A percentile compares a stretch with the other conserved stretches of the same genome.
Conservation (phyloP, 2,888 invertebrate genomes). For the Cataglyphis cursor region DNA sequence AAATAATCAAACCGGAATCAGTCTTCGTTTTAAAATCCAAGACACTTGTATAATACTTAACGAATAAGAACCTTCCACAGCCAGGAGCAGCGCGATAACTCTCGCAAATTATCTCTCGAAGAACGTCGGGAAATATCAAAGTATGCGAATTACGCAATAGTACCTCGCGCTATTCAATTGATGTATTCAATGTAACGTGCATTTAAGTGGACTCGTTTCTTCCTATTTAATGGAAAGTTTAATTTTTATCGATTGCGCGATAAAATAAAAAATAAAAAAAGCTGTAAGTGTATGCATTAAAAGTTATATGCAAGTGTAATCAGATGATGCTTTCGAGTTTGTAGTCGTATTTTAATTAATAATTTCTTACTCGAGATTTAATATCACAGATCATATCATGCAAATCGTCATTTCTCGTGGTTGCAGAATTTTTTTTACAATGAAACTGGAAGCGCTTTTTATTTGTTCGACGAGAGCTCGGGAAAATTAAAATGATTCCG, state of each 20-base stretch:
- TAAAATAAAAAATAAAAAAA: neutral
- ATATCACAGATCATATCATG: neutral
- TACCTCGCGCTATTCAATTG: neutral
- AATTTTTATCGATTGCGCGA: neutral
- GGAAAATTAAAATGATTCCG: constrained; percentile 48
- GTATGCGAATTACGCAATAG: constrained; percentile 1
- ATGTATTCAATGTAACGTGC: constrained; percentile 3
- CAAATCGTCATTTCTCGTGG: neutral
- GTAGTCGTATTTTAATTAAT: neutral
- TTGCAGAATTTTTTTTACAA: neutral
- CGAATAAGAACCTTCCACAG: neutral
- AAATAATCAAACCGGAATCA: constrained; percentile 21
- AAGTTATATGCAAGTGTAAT: neutral
- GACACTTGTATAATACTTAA: neutral
- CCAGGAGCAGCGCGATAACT: neutral
- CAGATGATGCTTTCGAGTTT: neutral
- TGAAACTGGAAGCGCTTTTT: neutral
- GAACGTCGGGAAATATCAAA: neutral
- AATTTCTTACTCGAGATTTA: neutral
- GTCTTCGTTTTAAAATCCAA: constrained; percentile 26
- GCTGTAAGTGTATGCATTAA: neutral
- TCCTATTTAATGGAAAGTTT: neutral
- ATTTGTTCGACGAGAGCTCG: neutral
- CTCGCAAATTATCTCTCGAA: constrained; percentile 15
- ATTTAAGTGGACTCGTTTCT: neutral